Evolutionary conservation across 2,113 vertebrate genomes (phyloP), one percentile per base, ranked within the genome.

Genomic region (Zootoca vivipara): DNA sequence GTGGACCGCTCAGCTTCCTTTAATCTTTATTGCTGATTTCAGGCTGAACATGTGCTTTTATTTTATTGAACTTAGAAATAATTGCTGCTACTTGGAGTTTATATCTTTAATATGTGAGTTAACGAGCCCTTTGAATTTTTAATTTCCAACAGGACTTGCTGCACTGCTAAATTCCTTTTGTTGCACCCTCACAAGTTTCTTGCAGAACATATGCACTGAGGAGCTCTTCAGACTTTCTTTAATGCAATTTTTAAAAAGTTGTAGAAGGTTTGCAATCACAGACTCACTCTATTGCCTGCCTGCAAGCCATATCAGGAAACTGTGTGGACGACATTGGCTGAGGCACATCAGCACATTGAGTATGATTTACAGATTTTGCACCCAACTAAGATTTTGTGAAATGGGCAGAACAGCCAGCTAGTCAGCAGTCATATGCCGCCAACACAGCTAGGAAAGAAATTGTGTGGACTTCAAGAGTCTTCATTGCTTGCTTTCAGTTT

Each of bases 121-220:
- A 90, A 86, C 89, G 56, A 90, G 3, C 28, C 46, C 89, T 89
- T 30, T 88, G 79, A 58, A 3, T 56, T 88, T 85, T 83, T 90
- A 28, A 3, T 89, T 28, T 73, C 20, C 62, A 89, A 87, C 86
- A 5, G 3, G 85, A 13, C 78, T 38, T 42, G 13, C 1, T 87
- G 20, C 0, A 0, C 18, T 0, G 5, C 24, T 78, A 4, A 46
- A 52, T 79, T 13, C 5, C 15, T 46, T 52, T 0, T 5, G 2
- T 22, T 13, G 40, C 3, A 1, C 77, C 86, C 83, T 84, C 28
- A 3, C 0, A 1, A n/a, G 67, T 81, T 87, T 42, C 69, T 82
- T 65, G 58, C 35, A 38, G 33, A 64, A 28, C 5, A 18, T 62
- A 73, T 74, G 33, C 35, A 40, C 28, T 64, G 2, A 64, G 7